Percentiles rank a stretch among this genome's conserved stretches.
These are phyloP conservation scores for Nycticorax nycticorax DNA, from an alignment of 2,113 vertebrate species.

Conservation along the genomic window DNA sequence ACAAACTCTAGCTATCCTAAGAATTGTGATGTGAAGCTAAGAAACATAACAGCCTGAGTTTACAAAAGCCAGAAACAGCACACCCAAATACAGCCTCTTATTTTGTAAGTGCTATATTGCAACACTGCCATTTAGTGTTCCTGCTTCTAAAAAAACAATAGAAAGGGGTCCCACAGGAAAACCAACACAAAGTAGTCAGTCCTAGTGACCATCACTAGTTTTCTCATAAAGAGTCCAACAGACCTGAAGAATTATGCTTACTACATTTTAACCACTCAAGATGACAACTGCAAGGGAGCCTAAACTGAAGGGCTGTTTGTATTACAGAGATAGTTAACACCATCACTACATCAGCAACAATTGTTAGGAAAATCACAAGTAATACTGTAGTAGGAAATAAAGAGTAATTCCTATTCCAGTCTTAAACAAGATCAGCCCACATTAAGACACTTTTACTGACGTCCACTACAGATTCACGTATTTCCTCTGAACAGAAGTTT, in stretches of 20 bases:
- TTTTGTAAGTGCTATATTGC: not conserved
- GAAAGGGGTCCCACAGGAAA: not conserved
- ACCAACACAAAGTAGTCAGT: not conserved
- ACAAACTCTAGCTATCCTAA: not conserved
- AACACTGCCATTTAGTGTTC: not conserved
- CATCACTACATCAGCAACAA: not conserved
- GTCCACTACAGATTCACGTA: not conserved
- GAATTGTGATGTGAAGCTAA: not conserved
- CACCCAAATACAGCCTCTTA: not conserved
- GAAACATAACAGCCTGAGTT: not conserved
- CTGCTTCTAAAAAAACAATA: not conserved
- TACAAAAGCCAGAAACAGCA: not conserved
- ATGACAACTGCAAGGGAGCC: not conserved
- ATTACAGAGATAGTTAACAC: not conserved
- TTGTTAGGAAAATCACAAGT: not conserved
- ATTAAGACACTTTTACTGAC: not conserved
- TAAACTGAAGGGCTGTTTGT: not conserved
- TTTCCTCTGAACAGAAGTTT: not conserved
- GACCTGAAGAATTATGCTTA: not conserved
- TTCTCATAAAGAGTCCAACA: not conserved
- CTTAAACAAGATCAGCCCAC: not conserved
- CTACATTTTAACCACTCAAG: not conserved
- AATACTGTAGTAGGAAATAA: not conserved
- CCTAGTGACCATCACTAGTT: not conserved
- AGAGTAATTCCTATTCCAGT: not conserved